A percentile compares a stretch with the other conserved stretches of the same genome.
phyloP scores from a whole-genome alignment of 2,888 invertebrate genomes.

The Leucozona laternaria region DNA sequence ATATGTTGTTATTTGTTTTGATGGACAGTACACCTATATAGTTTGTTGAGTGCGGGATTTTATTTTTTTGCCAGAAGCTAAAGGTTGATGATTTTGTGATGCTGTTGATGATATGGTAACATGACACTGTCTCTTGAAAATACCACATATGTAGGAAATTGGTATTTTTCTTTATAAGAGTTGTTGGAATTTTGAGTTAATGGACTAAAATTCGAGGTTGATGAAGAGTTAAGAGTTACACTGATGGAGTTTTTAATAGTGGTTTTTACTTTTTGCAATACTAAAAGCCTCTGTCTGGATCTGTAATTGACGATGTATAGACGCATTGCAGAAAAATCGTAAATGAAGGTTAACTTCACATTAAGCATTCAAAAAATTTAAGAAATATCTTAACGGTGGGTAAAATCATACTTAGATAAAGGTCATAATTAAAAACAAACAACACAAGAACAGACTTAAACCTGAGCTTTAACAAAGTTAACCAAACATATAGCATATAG shows the following conservation, averaged over 20 bases:
- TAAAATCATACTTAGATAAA: too few relatives aligned
- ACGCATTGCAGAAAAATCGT: too few relatives aligned
- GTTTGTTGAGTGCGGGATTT: background rate
- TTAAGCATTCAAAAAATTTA: too few relatives aligned
- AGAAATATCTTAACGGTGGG: too few relatives aligned
- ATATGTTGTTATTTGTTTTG: constrained; percentile 49
- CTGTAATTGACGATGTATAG: too few relatives aligned
- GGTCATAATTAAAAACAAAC: too few relatives aligned
- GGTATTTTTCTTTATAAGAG: background rate
- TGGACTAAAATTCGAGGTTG: background rate
- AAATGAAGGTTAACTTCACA: too few relatives aligned
- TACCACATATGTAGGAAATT: background rate
- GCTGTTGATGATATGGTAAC: constrained; percentile 12
- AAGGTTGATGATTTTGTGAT: constrained; percentile 4
- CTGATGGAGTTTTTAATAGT: background rate
- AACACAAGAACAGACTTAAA: too few relatives aligned
- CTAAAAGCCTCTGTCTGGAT: too few relatives aligned
- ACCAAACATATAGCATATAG: too few relatives aligned
- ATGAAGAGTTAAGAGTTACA: background rate
- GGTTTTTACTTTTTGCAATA: too few relatives aligned
- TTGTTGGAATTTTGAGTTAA: background rate
- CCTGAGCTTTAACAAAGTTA: too few relatives aligned
- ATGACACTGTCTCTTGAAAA: constrained; percentile 22
- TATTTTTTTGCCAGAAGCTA: background rate
- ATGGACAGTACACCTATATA: background rate